Conservation (phyloP, 92 coral and sea anemone genomes). For the Zoanthus gigantus region DNA sequence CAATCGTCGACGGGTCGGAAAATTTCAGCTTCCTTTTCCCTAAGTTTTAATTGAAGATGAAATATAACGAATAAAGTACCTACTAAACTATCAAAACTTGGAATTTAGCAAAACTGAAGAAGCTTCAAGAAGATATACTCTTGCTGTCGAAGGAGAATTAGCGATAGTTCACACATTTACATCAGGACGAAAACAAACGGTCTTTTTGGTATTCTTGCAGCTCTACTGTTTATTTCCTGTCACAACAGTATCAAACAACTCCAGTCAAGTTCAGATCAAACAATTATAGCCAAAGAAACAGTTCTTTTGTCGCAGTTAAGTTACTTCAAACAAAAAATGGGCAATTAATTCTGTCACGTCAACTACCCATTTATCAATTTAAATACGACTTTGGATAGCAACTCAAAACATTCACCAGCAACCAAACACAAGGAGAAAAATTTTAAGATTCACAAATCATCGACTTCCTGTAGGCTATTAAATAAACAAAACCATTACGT, state of each 20-base stretch:
- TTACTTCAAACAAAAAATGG: constrained; percentile 44
- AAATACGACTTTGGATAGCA: constrained; percentile 36
- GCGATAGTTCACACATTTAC: background rate
- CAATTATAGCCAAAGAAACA: constrained; percentile 47
- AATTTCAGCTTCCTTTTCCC: background rate
- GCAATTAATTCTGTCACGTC: constrained; percentile 51
- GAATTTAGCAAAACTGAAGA: constrained; percentile 2
- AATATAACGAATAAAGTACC: too few relatives aligned
- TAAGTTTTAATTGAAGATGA: background rate
- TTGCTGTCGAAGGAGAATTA: background rate
- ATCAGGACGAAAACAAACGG: background rate
- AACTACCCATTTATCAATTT: constrained; percentile 39
- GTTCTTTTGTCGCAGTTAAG: constrained; percentile 46
- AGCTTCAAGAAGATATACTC: background rate
- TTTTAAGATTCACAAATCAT: constrained; percentile 35
- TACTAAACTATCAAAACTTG: background rate
- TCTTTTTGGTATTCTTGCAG: constrained; percentile 12
- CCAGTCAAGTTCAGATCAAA: constrained; percentile 49
- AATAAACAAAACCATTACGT: constrained; percentile 49
- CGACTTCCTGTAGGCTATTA: constrained; percentile 49
- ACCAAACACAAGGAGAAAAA: constrained; percentile 37
- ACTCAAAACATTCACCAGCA: constrained; percentile 21
- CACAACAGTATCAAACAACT: constrained; percentile 50
- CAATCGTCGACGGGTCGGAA: constrained; percentile 3
- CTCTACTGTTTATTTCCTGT: constrained; percentile 47